A percentile compares a stretch with the other conserved stretches of the same genome.
Conservation (phyloP, 2,113 vertebrate species). For the Chlorodrepanis virens region DNA sequence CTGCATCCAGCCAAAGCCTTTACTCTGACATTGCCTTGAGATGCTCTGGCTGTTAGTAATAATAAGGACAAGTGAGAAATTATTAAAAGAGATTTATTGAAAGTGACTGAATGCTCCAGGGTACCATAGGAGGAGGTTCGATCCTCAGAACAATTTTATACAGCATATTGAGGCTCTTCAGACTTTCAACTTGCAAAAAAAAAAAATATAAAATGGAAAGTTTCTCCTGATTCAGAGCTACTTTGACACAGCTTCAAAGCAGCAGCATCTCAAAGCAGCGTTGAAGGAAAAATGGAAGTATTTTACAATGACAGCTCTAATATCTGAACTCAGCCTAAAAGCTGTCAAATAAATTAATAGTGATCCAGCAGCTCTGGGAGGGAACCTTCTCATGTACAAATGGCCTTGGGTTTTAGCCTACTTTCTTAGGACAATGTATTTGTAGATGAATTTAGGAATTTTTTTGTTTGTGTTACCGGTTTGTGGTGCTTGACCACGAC, state of each 20-base stretch:
- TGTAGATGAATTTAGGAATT: not conserved
- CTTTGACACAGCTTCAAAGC: conserved; percentile 59
- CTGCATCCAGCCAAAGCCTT: not conserved
- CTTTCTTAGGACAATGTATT: not conserved
- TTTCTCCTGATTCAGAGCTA: conserved; percentile 35
- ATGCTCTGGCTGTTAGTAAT: conserved; percentile 55
- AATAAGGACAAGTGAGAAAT: conserved; percentile 53
- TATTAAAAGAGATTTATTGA: conserved; percentile 56
- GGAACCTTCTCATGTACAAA: not conserved
- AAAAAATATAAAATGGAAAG: not conserved
- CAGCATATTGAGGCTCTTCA: conserved; percentile 42
- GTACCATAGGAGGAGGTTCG: not conserved
- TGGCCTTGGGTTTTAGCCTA: not conserved
- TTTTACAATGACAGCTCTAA: conserved; percentile 44
- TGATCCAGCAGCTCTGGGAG: not conserved
- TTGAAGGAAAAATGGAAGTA: conserved; percentile 20
- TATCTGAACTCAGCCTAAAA: conserved; percentile 1
- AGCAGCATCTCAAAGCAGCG: not conserved
- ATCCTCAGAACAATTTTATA: conserved; percentile 41
- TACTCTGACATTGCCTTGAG: conserved; percentile 52
- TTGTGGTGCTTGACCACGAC: rapidly evolving
- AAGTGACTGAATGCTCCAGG: conserved; percentile 38
- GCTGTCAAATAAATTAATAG: conserved; percentile 43
- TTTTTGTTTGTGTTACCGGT: not conserved
- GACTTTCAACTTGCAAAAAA: conserved; percentile 6